Evolutionary conservation across 1,140 invertebrate genomes (phyloP), one percentile per base, ranked within the genome.

Genomic region (Micrasema minimum): DNA sequence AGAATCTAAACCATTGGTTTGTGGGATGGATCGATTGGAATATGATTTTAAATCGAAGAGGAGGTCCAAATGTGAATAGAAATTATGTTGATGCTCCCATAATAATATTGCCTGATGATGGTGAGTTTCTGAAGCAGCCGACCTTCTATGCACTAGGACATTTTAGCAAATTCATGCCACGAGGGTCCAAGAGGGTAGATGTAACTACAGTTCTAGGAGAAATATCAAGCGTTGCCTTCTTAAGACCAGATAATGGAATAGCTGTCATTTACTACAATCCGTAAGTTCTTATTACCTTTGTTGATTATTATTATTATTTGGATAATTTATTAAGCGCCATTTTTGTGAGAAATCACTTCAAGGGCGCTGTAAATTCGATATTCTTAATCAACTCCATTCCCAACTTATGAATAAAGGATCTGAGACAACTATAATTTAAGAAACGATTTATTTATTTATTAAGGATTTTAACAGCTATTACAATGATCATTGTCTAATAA

Each of bases 1-100:
- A n/a, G n/a, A n/a, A n/a, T n/a, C n/a, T n/a, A n/a, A 90, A 90
- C 72, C 86, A 92, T 77, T 88, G 82, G 78, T 86, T 87, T 69
- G 89, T 86, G 78, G 90, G 92, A 2, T 96, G 93, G 93, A 85
- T 93, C 3, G 95, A 97, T 79, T 97, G 95, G 96, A 97, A 97
- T 80, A 80, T 97, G 0, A 91, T 88, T 20, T 80, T 97, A 12
- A 86, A 94, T 74, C 81, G 87, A 76, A 76, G 83, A n/a, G 95
- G 95, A 50, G 94, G 94, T 2, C 94, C 94, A 0, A 96, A 91
- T 77, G 95, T 90, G 88, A 88, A 88, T 0, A 78, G 89, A 2
- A 94, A 95, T 77, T 87, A 83, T 77, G 91, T 94, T 0, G 94
- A 96, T 79, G 83, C 93, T 0, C 86, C 94, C 0, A 89, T 96